phyloP scores from a whole-genome alignment of 64 coral and sea anemone genomes.

The Orbicella faveolata region DNA sequence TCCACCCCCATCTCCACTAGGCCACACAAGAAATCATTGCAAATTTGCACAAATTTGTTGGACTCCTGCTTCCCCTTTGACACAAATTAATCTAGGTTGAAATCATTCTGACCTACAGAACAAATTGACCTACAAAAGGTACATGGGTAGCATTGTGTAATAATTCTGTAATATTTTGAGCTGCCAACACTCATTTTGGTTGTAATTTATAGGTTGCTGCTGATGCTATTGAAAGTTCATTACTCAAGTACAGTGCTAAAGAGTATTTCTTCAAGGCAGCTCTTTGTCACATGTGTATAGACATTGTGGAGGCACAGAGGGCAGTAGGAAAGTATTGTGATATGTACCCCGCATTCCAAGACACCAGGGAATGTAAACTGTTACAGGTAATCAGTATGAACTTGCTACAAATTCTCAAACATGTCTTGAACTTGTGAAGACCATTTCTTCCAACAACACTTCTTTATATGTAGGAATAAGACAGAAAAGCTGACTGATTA shows the following conservation, averaged over 20 bases:
- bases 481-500: not conserved
- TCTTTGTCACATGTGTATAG: conserved; percentile 97
- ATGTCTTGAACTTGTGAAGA: not conserved
- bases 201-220: conserved; percentile 76
- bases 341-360: conserved; percentile 98
- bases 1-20: too few species aligned
- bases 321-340: conserved; percentile 97
- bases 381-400: conserved; percentile 51
- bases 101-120: too few species aligned
- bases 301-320: conserved; percentile 80
- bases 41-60: too few species aligned
- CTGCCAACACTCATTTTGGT: not conserved
- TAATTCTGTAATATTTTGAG: not conserved
- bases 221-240: conserved; percentile 93
- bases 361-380: conserved; percentile 91
- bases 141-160: too few species aligned
- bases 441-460: not conserved
- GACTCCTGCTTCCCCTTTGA: too few species aligned
- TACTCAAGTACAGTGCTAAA: conserved; percentile 98
- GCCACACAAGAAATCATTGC: too few species aligned
- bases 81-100: too few species aligned
- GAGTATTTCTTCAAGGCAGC: conserved; percentile 99
- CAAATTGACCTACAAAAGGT: too few species aligned
- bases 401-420: too few species aligned
- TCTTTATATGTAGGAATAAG: too few species aligned